Evolutionary conservation across 2,888 invertebrate genomes (phyloP).

Genomic region (Celastrina argiolus): DNA sequence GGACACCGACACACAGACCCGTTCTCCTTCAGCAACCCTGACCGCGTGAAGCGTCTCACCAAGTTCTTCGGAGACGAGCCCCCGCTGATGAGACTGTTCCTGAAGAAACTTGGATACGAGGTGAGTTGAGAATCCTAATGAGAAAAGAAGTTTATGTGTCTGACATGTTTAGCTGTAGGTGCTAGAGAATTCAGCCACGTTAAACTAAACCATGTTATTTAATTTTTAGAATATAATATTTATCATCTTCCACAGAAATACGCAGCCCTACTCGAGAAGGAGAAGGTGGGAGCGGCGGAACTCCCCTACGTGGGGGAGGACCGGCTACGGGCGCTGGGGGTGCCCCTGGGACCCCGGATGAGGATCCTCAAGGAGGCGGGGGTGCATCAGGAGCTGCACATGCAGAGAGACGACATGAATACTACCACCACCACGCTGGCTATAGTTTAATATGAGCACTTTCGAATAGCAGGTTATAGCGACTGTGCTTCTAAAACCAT

Average conservation of each 20-base stretch:
- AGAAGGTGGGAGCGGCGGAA: constrained; percentile 93
- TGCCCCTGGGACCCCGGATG: constrained; percentile 92
- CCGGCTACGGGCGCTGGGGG: constrained; percentile 89
- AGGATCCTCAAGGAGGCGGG: constrained; percentile 92
- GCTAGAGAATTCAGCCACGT: too few relatives aligned
- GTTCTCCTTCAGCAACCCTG: constrained; percentile 89
- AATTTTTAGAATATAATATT: too few relatives aligned
- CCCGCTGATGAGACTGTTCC: constrained; percentile 90
- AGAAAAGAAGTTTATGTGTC: too few relatives aligned
- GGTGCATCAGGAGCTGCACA: constrained; percentile 74
- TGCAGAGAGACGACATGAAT: constrained; percentile 58
- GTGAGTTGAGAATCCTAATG: constrained; percentile 56
- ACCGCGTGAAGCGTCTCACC: constrained; percentile 90
- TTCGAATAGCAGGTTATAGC: too few relatives aligned
- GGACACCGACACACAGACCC: constrained; percentile 74
- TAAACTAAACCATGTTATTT: too few relatives aligned
- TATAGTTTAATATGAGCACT: constrained; percentile 43
- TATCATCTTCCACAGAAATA: constrained; percentile 83
- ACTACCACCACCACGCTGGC: constrained; percentile 78
- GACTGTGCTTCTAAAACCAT: too few relatives aligned
- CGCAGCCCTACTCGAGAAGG: constrained; percentile 87
- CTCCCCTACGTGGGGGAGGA: constrained; percentile 94
- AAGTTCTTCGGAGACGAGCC: constrained; percentile 97
- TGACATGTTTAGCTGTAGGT: too few relatives aligned
- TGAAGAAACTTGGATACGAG: constrained; percentile 95